Percentiles rank a stretch among this genome's conserved stretches.
phyloP scores from a whole-genome alignment of 2,113 vertebrate species.

The Leuciscus idus region DNA sequence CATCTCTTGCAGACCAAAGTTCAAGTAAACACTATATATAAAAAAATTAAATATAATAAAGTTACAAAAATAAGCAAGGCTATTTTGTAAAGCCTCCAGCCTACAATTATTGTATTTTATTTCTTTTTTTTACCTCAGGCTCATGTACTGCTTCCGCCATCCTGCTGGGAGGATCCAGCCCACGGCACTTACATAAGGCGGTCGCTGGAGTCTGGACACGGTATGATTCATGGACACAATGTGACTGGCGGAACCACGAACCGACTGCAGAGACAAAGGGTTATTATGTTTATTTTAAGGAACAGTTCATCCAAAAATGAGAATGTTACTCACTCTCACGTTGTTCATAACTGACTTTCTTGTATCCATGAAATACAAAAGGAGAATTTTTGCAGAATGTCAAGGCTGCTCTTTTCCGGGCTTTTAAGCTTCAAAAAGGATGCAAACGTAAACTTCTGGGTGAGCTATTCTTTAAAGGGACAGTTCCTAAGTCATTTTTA shows the following conservation, averaged over 20 bases:
- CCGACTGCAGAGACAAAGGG: background rate
- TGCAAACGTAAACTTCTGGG: background rate
- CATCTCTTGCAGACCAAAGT: background rate
- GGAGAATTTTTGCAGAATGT: background rate
- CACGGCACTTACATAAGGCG: constrained; percentile 49
- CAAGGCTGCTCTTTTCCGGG: background rate
- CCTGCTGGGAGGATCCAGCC: constrained; percentile 25
- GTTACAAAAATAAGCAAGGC: constrained; percentile 21
- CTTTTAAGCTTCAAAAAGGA: background rate
- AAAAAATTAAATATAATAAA: background rate
- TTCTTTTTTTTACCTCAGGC: constrained; percentile 25
- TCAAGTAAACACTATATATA: background rate
- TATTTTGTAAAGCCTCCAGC: background rate
- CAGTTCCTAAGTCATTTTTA: background rate
- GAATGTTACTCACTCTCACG: background rate
- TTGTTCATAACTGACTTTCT: background rate
- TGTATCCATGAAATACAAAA: background rate
- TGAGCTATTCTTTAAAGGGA: background rate
- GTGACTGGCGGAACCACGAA: background rate
- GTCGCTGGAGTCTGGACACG: constrained; percentile 28
- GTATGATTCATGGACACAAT: constrained; percentile 8
- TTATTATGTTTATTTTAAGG: background rate
- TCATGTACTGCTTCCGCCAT: constrained; percentile 22
- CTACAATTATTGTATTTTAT: constrained; percentile 13
- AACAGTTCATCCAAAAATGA: constrained; percentile 9